These are phyloP conservation scores for Laticauda laticaudata DNA, from an alignment of 2,113 vertebrate genomes.

Conservation along the genomic window DNA sequence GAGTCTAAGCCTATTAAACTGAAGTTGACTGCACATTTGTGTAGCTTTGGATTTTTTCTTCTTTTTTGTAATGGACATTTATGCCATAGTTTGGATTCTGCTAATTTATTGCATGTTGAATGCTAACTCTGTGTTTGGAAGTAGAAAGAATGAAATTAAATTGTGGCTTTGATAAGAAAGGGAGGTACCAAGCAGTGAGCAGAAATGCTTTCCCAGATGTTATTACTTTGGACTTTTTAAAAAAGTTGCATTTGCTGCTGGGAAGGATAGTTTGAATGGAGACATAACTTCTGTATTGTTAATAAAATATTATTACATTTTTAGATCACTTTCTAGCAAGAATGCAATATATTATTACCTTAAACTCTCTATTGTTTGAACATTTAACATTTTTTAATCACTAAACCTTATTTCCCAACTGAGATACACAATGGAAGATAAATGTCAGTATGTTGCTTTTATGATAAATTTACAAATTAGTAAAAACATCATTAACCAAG, in stretches of 20 bases:
- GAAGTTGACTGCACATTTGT: constrained; percentile 54
- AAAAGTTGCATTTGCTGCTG: background rate
- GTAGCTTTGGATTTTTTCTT: constrained; percentile 47
- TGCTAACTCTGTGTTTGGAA: constrained; percentile 18
- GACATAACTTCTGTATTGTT: background rate
- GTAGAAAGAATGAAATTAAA: constrained; percentile 6
- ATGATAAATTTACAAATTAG: background rate
- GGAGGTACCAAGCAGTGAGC: background rate
- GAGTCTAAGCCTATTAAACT: constrained; percentile 63
- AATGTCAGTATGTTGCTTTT: background rate
- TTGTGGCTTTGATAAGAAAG: background rate
- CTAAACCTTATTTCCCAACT: background rate
- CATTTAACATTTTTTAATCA: background rate
- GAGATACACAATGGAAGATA: background rate
- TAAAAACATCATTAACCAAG: background rate
- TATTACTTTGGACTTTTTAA: background rate
- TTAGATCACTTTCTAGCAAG: background rate
- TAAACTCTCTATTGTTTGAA: background rate
- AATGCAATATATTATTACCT: background rate
- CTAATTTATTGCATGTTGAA: constrained; percentile 31
- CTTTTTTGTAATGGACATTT: constrained; percentile 32
- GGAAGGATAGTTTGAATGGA: background rate
- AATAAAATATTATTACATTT: background rate
- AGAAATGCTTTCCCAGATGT: background rate
- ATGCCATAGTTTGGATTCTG: constrained; percentile 40